phyloP scores from a whole-genome alignment of 2,888 invertebrate genomes.

The Pterostichus niger region DNA sequence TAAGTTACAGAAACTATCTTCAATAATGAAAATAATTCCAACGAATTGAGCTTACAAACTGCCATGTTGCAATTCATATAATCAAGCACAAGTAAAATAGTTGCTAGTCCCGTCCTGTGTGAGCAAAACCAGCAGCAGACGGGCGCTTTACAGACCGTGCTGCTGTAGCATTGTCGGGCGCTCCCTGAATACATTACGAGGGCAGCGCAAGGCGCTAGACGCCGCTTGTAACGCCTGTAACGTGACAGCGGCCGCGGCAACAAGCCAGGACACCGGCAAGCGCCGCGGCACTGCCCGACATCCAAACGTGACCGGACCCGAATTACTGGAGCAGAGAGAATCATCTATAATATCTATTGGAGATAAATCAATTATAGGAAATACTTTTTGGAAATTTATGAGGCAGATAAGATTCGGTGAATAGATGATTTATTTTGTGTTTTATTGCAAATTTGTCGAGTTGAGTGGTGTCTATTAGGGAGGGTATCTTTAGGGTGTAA shows the following conservation, averaged over 20 bases:
- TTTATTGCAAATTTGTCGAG: slow-evolving; percentile 5
- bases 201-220: not conserved
- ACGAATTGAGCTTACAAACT: too few relatives aligned
- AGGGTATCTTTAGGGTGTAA: not conserved
- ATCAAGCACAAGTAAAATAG: not conserved
- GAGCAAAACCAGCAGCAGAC: slow-evolving; percentile 12
- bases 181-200: slow-evolving; percentile 32
- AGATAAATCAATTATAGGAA: slow-evolving; percentile 21
- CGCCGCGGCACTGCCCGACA: too few relatives aligned
- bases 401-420: not conserved
- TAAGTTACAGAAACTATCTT: too few relatives aligned
- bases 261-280: too few relatives aligned
- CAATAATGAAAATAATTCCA: too few relatives aligned
- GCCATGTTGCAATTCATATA: not conserved
- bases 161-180: not conserved
- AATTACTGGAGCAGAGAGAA: not conserved
- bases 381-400: slow-evolving; percentile 21
- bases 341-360: slow-evolving; percentile 27
- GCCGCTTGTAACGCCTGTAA: slow-evolving; percentile 10
- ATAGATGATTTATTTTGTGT: not conserved
- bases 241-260: not conserved
- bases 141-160: slow-evolving; percentile 1
- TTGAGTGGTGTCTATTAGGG: not conserved
- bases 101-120: not conserved
- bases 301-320: slow-evolving; percentile 15